Evolutionary conservation across 2,113 vertebrate genomes (phyloP).

Genomic region (Quiscalus mexicanus): DNA sequence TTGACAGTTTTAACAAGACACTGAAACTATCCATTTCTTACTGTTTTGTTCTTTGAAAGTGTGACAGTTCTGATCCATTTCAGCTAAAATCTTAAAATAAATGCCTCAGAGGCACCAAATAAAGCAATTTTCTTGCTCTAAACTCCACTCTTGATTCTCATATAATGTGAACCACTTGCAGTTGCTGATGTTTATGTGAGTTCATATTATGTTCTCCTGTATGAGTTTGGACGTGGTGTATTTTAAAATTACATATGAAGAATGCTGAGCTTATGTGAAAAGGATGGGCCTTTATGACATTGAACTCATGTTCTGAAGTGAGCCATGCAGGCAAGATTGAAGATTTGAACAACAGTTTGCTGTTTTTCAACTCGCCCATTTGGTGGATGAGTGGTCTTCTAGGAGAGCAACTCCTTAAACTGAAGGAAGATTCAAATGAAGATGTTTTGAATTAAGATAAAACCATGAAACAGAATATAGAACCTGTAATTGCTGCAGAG

Average conservation of each 20-base stretch:
- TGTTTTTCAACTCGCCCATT: neutral
- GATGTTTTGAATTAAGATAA: neutral
- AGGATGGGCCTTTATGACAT: neutral
- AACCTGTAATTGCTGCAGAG: neutral
- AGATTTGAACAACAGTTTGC: neutral
- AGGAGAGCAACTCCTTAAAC: neutral
- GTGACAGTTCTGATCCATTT: neutral
- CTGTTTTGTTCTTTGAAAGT: neutral
- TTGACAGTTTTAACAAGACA: neutral
- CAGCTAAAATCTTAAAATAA: conserved; percentile 10
- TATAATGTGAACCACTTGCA: neutral
- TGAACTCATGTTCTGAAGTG: neutral
- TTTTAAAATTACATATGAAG: neutral
- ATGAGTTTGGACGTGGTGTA: neutral
- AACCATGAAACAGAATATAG: neutral
- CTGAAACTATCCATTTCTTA: neutral
- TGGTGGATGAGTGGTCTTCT: rapidly evolving
- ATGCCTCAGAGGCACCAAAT: neutral
- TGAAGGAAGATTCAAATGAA: neutral
- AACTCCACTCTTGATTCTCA: neutral
- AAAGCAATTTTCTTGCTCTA: neutral
- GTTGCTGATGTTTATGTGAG: neutral
- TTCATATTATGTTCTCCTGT: neutral
- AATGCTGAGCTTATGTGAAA: neutral
- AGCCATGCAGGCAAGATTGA: neutral